A percentile compares a stretch with the other conserved stretches of the same genome.
Conservation (phyloP, 2,113 vertebrate genomes). For the Eretmodus cyanostictus region DNA sequence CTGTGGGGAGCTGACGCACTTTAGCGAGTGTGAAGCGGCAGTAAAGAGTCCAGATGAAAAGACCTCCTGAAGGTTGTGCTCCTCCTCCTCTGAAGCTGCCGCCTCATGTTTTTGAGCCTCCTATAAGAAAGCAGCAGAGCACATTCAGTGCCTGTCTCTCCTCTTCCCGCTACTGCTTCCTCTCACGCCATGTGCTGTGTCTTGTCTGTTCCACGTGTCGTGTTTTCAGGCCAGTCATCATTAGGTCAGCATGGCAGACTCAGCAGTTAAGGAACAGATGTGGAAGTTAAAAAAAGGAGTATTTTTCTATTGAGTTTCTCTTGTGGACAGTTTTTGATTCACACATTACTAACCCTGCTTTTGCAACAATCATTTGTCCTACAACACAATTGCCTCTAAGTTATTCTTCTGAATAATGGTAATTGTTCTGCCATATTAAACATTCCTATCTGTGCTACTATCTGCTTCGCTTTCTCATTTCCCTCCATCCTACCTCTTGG, state of each 20-base stretch:
- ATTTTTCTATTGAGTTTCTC: neutral
- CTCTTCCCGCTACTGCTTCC: neutral
- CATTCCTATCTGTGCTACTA: neutral
- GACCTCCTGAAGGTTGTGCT: neutral
- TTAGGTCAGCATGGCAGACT: neutral
- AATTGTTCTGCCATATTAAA: neutral
- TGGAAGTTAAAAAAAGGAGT: neutral
- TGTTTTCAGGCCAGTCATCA: neutral
- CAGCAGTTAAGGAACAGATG: neutral
- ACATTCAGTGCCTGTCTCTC: neutral
- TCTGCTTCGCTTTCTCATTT: neutral
- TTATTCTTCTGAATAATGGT: neutral
- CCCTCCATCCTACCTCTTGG: neutral
- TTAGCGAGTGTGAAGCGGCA: slow-evolving; percentile 1
- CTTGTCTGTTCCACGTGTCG: slow-evolving; percentile 1
- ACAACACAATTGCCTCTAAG: neutral
- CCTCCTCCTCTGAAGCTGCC: neutral
- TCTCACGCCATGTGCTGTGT: neutral
- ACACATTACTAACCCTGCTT: neutral
- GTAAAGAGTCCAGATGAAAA: slow-evolving; percentile 34
- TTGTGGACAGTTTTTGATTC: neutral
- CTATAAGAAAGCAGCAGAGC: neutral
- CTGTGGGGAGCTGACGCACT: neutral
- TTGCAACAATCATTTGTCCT: neutral
- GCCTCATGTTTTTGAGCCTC: neutral